phyloP scores from a whole-genome alignment of 1,140 invertebrate species.

The Mercenaria mercenaria region DNA sequence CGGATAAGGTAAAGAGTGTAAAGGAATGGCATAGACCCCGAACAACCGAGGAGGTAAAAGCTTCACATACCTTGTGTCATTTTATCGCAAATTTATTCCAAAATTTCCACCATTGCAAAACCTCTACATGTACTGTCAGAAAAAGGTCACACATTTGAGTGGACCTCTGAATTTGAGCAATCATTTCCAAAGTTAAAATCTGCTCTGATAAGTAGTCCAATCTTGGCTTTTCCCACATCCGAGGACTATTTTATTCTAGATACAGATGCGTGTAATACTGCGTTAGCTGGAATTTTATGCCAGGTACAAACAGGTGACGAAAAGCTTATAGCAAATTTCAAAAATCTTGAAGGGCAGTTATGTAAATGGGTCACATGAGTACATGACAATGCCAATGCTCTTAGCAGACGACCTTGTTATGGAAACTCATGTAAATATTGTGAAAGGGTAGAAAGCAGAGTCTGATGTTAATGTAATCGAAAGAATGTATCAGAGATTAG shows the following conservation, averaged over 20 bases:
- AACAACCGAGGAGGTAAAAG: constrained; percentile 9
- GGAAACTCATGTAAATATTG: background rate
- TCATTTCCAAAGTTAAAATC: background rate
- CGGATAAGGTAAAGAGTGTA: background rate
- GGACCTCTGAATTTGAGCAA: background rate
- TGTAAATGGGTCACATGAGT: background rate
- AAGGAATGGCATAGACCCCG: constrained; percentile 59
- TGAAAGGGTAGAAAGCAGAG: background rate
- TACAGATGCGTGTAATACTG: constrained; percentile 22
- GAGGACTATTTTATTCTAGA: constrained; percentile 12
- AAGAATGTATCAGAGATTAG: no score
- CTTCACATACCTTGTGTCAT: constrained; percentile 28
- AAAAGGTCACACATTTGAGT: background rate
- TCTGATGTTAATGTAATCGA: background rate
- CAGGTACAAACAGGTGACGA: constrained; percentile 43
- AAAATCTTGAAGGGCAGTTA: constrained; percentile 46
- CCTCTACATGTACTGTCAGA: background rate
- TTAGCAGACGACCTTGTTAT: background rate
- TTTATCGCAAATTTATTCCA: background rate
- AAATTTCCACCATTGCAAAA: background rate
- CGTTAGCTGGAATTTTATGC: constrained; percentile 59
- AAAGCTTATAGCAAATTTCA: constrained; percentile 50
- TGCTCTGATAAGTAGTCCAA: background rate
- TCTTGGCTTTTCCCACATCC: background rate
- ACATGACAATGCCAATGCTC: background rate